A percentile compares a stretch with the other conserved stretches of the same genome.
phyloP scores from a whole-genome alignment of 2,113 vertebrate species.

The Galbula dea region DNA sequence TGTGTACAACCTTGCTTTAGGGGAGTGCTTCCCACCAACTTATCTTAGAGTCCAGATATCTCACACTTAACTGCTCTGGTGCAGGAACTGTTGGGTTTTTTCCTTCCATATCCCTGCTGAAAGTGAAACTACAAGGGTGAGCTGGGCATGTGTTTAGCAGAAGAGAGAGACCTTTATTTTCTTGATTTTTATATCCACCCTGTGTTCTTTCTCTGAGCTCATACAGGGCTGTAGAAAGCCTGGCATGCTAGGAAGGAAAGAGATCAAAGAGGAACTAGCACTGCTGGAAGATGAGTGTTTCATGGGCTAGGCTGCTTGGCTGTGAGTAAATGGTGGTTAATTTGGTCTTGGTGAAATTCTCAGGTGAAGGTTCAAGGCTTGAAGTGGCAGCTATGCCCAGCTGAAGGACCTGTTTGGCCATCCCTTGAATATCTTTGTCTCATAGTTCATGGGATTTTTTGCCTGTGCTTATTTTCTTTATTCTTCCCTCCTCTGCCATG shows the following conservation, averaged over 20 bases:
- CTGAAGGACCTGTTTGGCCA: not conserved
- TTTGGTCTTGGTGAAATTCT: not conserved
- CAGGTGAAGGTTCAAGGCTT: not conserved
- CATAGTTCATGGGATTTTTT: not conserved
- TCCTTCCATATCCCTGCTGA: not conserved
- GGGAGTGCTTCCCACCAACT: not conserved
- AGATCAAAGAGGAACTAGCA: not conserved
- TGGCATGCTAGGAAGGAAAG: not conserved
- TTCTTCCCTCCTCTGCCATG: slow-evolving; percentile 1
- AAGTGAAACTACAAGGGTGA: not conserved
- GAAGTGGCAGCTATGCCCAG: not conserved
- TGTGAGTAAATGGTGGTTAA: not conserved
- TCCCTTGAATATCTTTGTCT: not conserved
- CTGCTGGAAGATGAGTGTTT: not conserved
- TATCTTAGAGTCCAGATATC: rapidly evolving
- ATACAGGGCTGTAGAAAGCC: not conserved
- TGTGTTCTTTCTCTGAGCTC: not conserved
- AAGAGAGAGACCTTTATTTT: not conserved
- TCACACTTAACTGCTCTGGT: not conserved
- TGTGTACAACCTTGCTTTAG: not conserved
- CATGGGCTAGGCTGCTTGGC: not conserved
- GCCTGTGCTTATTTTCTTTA: not conserved
- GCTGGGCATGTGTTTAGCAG: not conserved
- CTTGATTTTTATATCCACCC: not conserved
- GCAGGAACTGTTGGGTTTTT: not conserved